Conservation (phyloP, 2,797 vertebrate genomes). For the Chanos chanos region DNA sequence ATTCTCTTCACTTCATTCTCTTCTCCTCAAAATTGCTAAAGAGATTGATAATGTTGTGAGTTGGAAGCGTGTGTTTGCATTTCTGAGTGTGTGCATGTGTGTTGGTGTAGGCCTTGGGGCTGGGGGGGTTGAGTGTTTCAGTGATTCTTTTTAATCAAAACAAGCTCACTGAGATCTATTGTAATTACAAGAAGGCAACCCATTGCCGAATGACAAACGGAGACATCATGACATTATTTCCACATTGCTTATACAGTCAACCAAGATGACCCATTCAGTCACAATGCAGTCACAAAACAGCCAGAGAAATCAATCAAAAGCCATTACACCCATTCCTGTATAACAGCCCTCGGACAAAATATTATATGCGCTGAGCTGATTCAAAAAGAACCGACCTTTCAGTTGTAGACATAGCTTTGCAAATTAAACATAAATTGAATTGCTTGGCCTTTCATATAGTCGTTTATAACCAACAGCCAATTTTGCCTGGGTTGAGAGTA, state of each 20-base stretch:
- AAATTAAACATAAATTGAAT: conserved; percentile 42
- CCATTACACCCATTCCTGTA: conserved; percentile 39
- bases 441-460: conserved; percentile 22
- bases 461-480: conserved; percentile 19
- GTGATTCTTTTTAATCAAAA: too few relatives aligned
- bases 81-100: too few relatives aligned
- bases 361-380: conserved; percentile 12
- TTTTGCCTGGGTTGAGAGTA: conserved; percentile 6
- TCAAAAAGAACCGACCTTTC: conserved; percentile 45
- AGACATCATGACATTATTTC: conserved; percentile 20
- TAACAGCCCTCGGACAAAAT: conserved; percentile 32
- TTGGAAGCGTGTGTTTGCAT: too few relatives aligned
- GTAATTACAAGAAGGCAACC: background rate
- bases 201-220: conserved; percentile 8
- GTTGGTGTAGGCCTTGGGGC: too few relatives aligned
- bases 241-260: conserved; percentile 8
- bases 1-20: too few relatives aligned
- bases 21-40: too few relatives aligned
- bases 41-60: too few relatives aligned
- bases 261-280: conserved; percentile 20
- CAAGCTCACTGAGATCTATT: background rate
- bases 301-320: conserved; percentile 48
- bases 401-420: conserved; percentile 23
- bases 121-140: too few relatives aligned
- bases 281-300: conserved; percentile 29